These are phyloP conservation scores for Tadarida brasiliensis DNA, from an alignment of 2,797 vertebrate genomes.

Conservation along the genomic window DNA sequence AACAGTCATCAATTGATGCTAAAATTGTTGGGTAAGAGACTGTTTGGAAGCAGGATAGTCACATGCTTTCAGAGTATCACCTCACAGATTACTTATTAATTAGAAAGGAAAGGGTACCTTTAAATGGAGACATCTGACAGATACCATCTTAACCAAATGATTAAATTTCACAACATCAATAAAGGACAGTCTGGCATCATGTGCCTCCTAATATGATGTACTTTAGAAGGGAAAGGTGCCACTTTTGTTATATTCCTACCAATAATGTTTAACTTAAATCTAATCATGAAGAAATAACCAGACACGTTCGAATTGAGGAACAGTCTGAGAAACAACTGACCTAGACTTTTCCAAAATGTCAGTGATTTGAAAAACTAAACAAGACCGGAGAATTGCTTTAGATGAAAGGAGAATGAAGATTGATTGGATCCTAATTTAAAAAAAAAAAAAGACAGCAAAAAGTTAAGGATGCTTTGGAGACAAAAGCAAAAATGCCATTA, in stretches of 20 bases:
- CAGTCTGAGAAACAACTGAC: background rate
- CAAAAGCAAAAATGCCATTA: conserved; percentile 32
- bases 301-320: background rate
- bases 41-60: background rate
- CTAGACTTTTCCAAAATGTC: conserved; percentile 30
- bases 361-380: conserved; percentile 9
- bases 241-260: background rate
- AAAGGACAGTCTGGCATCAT: background rate
- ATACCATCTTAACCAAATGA: background rate
- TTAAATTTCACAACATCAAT: background rate
- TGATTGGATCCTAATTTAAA: background rate
- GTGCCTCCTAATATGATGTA: background rate
- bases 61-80: conserved; percentile 5
- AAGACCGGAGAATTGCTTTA: background rate
- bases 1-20: background rate
- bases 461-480: background rate
- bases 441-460: background rate
- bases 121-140: conserved; percentile 50
- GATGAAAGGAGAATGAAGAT: background rate
- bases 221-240: background rate
- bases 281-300: background rate
- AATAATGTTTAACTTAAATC: background rate
- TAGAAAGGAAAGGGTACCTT: background rate
- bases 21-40: background rate
- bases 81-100: conserved; percentile 36